These are phyloP conservation scores for Muschampia plurimacula DNA, from an alignment of 2,888 invertebrate genomes.

Conservation along the genomic window DNA sequence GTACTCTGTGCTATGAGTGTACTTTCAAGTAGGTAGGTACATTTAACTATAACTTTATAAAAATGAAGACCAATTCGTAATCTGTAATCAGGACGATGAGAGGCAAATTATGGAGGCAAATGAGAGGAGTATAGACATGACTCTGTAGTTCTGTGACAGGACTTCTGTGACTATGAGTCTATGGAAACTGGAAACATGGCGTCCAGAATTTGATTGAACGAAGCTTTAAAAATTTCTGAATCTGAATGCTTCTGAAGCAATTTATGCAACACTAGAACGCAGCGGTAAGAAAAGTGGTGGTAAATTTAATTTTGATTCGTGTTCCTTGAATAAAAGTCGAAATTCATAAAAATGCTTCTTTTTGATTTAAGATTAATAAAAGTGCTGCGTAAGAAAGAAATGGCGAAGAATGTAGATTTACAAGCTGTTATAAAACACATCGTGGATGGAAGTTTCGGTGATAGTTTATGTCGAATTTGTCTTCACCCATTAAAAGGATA, in stretches of 20 bases:
- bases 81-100: too few relatives aligned
- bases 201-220: neutral
- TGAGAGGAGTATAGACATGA: too few relatives aligned
- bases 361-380: constrained; percentile 6
- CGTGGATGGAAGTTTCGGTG: constrained; percentile 65
- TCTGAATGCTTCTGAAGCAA: constrained; percentile 20
- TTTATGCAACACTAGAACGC: constrained; percentile 48
- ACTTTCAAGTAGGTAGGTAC: too few relatives aligned
- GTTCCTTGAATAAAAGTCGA: neutral
- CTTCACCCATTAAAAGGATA: constrained; percentile 57
- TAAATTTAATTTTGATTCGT: constrained; percentile 52
- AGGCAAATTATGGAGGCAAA: too few relatives aligned
- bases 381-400: constrained; percentile 43
- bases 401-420: constrained; percentile 61
- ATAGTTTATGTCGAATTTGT: constrained; percentile 70
- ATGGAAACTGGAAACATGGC: constrained; percentile 3
- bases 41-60: too few relatives aligned
- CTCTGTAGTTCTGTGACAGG: too few relatives aligned
- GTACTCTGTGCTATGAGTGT: too few relatives aligned
- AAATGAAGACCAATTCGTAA: too few relatives aligned
- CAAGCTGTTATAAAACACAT: constrained; percentile 68
- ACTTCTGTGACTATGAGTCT: too few relatives aligned
- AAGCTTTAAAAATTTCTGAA: neutral
- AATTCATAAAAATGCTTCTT: neutral
- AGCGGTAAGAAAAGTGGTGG: constrained; percentile 55